Evolutionary conservation across 2,113 vertebrate genomes (phyloP).

Genomic region (Columba livia): DNA sequence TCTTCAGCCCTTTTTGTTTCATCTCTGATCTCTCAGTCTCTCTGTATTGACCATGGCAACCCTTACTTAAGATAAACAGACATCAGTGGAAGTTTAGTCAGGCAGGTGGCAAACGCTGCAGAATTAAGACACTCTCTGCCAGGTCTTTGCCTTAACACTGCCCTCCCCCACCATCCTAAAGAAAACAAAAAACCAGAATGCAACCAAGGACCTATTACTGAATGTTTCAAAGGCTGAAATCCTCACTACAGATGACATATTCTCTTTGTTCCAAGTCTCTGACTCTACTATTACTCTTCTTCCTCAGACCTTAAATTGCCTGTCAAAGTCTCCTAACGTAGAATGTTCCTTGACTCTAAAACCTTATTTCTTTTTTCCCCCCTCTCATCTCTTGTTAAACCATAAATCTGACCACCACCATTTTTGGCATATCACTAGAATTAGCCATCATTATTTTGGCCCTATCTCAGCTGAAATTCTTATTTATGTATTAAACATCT

Average conservation of each 20-base stretch:
- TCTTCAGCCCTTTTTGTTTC: not conserved
- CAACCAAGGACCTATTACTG: not conserved
- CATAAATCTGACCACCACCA: not conserved
- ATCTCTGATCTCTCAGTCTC: not conserved
- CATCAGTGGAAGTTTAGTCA: not conserved
- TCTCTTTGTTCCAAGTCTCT: conserved; percentile 22
- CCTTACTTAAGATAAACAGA: not conserved
- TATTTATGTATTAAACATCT: conserved; percentile 39
- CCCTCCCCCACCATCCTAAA: not conserved
- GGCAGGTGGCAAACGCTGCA: not conserved
- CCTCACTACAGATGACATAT: not conserved
- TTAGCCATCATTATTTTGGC: conserved; percentile 29
- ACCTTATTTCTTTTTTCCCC: not conserved
- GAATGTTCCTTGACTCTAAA: conserved; percentile 31
- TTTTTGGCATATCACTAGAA: not conserved
- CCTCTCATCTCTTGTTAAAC: not conserved
- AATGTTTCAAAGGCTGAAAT: conserved; percentile 20
- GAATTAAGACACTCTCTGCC: not conserved
- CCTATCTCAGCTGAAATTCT: conserved; percentile 10
- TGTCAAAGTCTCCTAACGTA: conserved; percentile 16
- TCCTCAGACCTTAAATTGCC: conserved; percentile 51
- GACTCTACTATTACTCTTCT: conserved; percentile 1
- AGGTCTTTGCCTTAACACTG: not conserved
- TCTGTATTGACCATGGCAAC: not conserved
- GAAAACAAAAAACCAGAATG: not conserved